Evolutionary conservation across 1,140 invertebrate species (phyloP).

Genomic region (Teleogryllus occipitalis): DNA sequence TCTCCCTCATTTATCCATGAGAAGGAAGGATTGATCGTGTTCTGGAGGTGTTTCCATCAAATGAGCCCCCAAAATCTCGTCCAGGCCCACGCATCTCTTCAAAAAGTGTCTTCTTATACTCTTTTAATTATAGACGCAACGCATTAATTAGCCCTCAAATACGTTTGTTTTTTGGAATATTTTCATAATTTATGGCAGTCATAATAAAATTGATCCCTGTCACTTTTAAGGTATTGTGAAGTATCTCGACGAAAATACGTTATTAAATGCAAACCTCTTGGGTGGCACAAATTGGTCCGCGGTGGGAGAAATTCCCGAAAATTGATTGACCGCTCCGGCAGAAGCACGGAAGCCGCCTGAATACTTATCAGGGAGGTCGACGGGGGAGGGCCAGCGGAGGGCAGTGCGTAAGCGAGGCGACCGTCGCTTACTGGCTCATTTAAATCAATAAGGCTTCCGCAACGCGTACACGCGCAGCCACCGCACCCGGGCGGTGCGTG

Average conservation of each 20-base stretch:
- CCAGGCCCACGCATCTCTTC: neutral
- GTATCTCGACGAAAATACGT: neutral
- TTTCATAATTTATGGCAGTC: neutral
- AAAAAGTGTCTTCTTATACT: neutral
- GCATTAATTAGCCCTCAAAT: neutral
- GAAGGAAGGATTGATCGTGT: too few relatives aligned
- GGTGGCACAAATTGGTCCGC: neutral
- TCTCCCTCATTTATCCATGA: too few relatives aligned
- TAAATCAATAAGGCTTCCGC: neutral
- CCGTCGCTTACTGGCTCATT: neutral
- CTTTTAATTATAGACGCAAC: neutral
- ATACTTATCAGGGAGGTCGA: too few relatives aligned
- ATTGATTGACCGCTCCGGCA: neutral
- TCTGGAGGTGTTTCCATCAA: neutral
- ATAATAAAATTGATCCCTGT: neutral
- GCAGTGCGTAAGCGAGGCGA: neutral
- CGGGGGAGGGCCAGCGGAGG: too few relatives aligned
- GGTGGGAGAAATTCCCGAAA: neutral
- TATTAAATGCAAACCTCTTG: neutral
- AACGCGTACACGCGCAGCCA: too few relatives aligned
- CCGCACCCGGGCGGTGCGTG: neutral
- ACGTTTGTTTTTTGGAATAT: neutral
- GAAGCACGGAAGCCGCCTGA: neutral
- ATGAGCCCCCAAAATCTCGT: neutral
- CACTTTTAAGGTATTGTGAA: slow-evolving; percentile 1